phyloP scores from a whole-genome alignment of 2,797 vertebrate species.

The Arnoldichthys spilopterus region DNA sequence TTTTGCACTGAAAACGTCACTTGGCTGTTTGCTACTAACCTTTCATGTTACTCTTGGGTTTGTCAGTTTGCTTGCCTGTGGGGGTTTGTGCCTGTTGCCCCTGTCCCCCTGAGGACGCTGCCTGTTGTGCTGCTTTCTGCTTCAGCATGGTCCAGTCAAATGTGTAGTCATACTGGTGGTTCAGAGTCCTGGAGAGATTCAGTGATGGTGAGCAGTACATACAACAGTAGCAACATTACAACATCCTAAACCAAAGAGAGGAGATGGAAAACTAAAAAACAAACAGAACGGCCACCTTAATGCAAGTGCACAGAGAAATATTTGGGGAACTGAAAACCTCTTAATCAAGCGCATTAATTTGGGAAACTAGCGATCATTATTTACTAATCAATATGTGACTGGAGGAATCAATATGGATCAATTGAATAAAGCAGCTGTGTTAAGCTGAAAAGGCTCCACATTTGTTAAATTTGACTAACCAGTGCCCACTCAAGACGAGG shows the following conservation, averaged over 20 bases:
- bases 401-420: too few relatives aligned
- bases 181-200: conserved; percentile 87
- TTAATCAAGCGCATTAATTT: too few relatives aligned
- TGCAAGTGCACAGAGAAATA: too few relatives aligned
- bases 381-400: too few relatives aligned
- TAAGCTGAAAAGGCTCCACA: too few relatives aligned
- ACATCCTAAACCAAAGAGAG: not conserved
- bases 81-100: conserved; percentile 99
- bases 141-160: conserved; percentile 99
- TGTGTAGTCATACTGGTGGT: conserved; percentile 99
- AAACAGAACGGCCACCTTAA: too few relatives aligned
- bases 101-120: conserved; percentile 98
- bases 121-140: conserved; percentile 99
- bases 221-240: not conserved
- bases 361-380: too few relatives aligned
- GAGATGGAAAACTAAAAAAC: too few relatives aligned
- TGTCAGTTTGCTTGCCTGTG: conserved; percentile 99
- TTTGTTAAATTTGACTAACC: too few relatives aligned
- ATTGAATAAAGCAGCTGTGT: too few relatives aligned
- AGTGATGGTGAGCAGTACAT: conserved; percentile 6
- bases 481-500: too few relatives aligned
- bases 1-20: conserved; percentile 89
- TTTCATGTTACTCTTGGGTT: conserved; percentile 99
- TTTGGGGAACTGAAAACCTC: too few relatives aligned
- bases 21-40: conserved; percentile 99